A percentile compares a stretch with the other conserved stretches of the same genome.
phyloP scores from a whole-genome alignment of 2,113 vertebrate species.

The Chaetodon auriga region DNA sequence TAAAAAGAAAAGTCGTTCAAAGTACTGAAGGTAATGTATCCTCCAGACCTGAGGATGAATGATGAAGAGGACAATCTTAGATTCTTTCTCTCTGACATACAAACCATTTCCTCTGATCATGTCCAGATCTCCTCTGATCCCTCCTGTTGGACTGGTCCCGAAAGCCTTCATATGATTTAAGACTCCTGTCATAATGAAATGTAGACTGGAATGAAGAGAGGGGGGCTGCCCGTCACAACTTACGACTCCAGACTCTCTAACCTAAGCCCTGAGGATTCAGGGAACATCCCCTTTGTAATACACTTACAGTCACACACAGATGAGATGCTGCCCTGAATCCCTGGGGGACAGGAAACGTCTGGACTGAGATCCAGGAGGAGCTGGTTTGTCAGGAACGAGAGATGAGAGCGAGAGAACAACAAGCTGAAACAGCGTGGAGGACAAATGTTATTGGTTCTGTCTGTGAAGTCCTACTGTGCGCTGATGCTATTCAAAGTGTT shows the following conservation, averaged over 20 bases:
- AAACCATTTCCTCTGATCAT: conserved; percentile 71
- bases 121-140: conserved; percentile 57
- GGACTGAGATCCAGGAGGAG: conserved; percentile 58
- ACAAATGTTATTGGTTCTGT: conserved; percentile 36
- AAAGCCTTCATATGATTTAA: conserved; percentile 62
- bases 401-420: conserved; percentile 41
- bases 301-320: conserved; percentile 45
- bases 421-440: conserved; percentile 37
- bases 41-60: conserved; percentile 45
- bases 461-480: conserved; percentile 17
- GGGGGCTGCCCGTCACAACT: conserved; percentile 21
- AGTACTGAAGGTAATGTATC: conserved; percentile 42
- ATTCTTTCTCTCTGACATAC: conserved; percentile 54
- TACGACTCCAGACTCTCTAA: conserved; percentile 18
- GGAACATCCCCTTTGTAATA: conserved; percentile 26
- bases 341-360: conserved; percentile 63
- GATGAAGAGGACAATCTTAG: conserved; percentile 20
- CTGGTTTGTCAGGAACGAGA: conserved; percentile 43
- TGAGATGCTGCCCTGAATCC: conserved; percentile 49
- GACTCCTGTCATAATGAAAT: conserved; percentile 73
- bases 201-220: conserved; percentile 47
- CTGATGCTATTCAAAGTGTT: not conserved
- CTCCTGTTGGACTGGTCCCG: conserved; percentile 36
- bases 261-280: conserved; percentile 28
- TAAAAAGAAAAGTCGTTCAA: conserved; percentile 9